Evolutionary conservation across 1,140 invertebrate genomes (phyloP).

Genomic region (Drosophila repleta): DNA sequence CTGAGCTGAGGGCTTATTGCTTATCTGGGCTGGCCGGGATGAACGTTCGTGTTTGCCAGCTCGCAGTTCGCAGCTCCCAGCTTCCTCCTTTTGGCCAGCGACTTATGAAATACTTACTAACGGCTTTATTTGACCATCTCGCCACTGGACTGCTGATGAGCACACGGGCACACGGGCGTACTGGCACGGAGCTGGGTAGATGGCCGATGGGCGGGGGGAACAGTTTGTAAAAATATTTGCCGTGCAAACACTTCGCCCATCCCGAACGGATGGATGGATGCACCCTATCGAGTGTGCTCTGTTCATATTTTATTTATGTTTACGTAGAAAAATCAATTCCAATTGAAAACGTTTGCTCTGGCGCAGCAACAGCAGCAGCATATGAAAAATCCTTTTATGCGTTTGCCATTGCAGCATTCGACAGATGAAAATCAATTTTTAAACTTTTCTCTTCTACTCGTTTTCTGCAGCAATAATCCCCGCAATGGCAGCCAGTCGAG

Average conservation of each 20-base stretch:
- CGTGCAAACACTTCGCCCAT: constrained; percentile 32
- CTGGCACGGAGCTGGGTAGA: no score
- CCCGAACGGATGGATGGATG: constrained; percentile 5
- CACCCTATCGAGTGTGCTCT: constrained; percentile 26
- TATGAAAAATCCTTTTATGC: constrained; percentile 75
- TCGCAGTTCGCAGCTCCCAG: background rate
- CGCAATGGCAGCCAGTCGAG: constrained; percentile 41
- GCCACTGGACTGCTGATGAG: constrained; percentile 72
- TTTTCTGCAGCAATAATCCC: constrained; percentile 44
- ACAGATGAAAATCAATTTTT: constrained; percentile 79
- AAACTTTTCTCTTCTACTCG: constrained; percentile 36
- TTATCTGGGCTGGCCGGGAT: constrained; percentile 53
- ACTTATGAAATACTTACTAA: constrained; percentile 82
- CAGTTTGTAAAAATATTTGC: constrained; percentile 70
- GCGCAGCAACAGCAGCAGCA: constrained; percentile 14
- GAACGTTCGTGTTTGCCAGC: constrained; percentile 8
- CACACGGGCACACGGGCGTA: constrained; percentile 4
- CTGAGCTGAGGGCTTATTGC: constrained; percentile 72
- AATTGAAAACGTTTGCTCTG: constrained; percentile 49
- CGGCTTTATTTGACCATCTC: constrained; percentile 78
- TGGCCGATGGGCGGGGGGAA: background rate
- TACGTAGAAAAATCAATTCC: constrained; percentile 79
- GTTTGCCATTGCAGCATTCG: constrained; percentile 43
- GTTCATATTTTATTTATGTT: constrained; percentile 82
- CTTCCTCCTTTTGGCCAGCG: constrained; percentile 25